Percentiles rank a stretch among this genome's conserved stretches.
Conservation (phyloP, 2,113 vertebrate genomes). For the Protomyctophum bolini region DNA sequence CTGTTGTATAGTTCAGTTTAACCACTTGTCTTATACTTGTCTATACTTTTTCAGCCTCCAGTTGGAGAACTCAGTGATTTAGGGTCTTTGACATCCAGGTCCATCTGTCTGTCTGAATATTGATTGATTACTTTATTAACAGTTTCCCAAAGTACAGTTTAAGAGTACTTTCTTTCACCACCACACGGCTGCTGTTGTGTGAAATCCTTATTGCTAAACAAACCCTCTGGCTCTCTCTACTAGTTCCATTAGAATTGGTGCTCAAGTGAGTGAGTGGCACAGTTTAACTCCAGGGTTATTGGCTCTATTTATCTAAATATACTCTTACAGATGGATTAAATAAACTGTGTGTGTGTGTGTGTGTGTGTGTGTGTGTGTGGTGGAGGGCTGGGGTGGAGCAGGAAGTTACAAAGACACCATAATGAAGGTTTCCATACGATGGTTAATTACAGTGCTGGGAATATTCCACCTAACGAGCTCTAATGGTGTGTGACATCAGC, state of each 20-base stretch:
- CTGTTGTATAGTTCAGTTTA: no score
- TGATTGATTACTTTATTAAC: no score
- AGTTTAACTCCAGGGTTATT: background rate
- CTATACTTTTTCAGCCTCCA: no score
- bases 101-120: no score
- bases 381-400: background rate
- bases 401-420: constrained; percentile 19
- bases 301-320: constrained; percentile 13
- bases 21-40: no score
- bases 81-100: no score
- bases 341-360: background rate
- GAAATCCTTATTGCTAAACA: no score
- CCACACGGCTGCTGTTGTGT: no score
- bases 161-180: no score
- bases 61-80: no score
- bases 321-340: background rate
- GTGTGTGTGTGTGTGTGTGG: background rate
- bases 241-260: constrained; percentile 3
- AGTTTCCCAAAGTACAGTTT: no score
- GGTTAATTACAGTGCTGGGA: constrained; percentile 58
- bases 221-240: no score
- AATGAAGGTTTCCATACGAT: constrained; percentile 39
- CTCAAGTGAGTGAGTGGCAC: background rate
- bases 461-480: constrained; percentile 44
- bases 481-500: constrained; percentile 64